These are phyloP conservation scores for Maconellicoccus hirsutus DNA, from an alignment of 1,140 invertebrate genomes.

Conservation along the genomic window DNA sequence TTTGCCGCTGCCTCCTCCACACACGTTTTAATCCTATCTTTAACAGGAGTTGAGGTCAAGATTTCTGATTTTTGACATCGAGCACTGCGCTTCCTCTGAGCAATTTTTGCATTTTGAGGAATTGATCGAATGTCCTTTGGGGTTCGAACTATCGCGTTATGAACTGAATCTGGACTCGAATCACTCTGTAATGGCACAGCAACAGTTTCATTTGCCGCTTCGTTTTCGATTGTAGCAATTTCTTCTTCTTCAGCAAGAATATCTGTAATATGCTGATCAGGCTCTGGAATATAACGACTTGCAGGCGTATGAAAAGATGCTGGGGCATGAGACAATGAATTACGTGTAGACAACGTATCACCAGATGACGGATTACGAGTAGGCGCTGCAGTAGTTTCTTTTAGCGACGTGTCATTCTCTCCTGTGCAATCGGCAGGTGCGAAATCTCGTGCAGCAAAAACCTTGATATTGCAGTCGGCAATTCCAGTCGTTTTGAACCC, in stretches of 20 bases:
- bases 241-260: not conserved
- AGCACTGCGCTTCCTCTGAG: not conserved
- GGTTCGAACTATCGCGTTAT: too few species aligned
- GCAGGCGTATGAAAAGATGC: too few species aligned
- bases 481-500: constrained; percentile 27
- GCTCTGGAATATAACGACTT: not conserved
- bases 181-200: not conserved
- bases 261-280: not conserved
- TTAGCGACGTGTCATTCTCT: not conserved
- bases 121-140: not conserved
- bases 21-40: not conserved
- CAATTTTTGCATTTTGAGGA: not conserved
- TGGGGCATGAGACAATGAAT: too few species aligned
- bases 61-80: not conserved
- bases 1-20: too few species aligned
- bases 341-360: too few species aligned
- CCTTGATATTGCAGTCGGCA: constrained; percentile 25
- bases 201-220: not conserved
- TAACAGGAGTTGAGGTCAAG: not conserved
- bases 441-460: constrained; percentile 30
- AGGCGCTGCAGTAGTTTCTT: too few species aligned
- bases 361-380: too few species aligned
- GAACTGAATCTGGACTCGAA: not conserved
- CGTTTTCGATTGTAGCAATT: not conserved
- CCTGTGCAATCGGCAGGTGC: not conserved